Conservation (phyloP, 2,888 invertebrate genomes). For the Melangyna quadrimaculata region DNA sequence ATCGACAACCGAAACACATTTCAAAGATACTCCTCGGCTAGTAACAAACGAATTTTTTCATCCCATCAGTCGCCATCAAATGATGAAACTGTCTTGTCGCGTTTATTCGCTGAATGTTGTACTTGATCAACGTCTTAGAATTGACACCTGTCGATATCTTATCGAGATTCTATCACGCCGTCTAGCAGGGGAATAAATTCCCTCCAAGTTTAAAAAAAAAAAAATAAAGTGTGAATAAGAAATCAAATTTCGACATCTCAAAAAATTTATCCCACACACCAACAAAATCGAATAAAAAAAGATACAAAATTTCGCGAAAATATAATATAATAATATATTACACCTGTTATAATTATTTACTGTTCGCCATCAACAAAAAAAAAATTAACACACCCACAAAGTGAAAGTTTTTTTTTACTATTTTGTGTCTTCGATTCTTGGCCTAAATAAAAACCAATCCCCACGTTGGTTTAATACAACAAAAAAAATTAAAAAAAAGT, state of each 20-base stretch:
- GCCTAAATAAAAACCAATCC: slow-evolving; percentile 44
- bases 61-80: slow-evolving; percentile 79
- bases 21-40: slow-evolving; percentile 59
- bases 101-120: slow-evolving; percentile 79
- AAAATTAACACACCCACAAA: slow-evolving; percentile 34
- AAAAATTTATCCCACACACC: slow-evolving; percentile 27
- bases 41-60: slow-evolving; percentile 60
- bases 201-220: slow-evolving; percentile 33
- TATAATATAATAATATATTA: not conserved
- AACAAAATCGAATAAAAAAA: slow-evolving; percentile 31
- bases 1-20: slow-evolving; percentile 23
- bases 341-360: not conserved
- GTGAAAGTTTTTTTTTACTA: slow-evolving; percentile 39
- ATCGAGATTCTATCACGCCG: slow-evolving; percentile 81
- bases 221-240: slow-evolving; percentile 26
- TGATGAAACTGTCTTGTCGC: slow-evolving; percentile 80
- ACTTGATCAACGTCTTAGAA: slow-evolving; percentile 80
- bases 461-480: slow-evolving; percentile 2
- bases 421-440: slow-evolving; percentile 36
- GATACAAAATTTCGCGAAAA: slow-evolving; percentile 26
- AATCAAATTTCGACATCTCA: slow-evolving; percentile 19
- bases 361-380: not conserved
- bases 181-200: slow-evolving; percentile 78
- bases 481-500: slow-evolving; percentile 18
- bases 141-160: slow-evolving; percentile 81